Conservation (phyloP, 2,888 invertebrate species). For the Leptopterna dolabrata region DNA sequence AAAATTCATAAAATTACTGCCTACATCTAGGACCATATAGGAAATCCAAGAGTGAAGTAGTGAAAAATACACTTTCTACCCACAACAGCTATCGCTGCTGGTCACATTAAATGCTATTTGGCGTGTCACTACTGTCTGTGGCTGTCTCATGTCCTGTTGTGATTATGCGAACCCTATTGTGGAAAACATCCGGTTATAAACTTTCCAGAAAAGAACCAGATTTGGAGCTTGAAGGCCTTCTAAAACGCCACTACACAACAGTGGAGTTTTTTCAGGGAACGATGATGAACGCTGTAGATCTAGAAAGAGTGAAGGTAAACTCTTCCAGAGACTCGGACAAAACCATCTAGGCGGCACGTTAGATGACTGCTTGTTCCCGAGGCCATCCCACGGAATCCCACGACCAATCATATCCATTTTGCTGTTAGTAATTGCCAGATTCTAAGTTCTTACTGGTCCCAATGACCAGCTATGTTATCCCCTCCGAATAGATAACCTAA, state of each 20-base stretch:
- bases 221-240: conserved; percentile 99
- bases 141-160: background rate
- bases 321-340: background rate
- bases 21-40: no score
- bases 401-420: background rate
- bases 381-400: conserved; percentile 14
- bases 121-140: background rate
- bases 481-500: background rate
- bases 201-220: conserved; percentile 98
- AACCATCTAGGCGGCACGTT: conserved; percentile 53
- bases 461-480: no score
- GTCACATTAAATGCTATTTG: no score
- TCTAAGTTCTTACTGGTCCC: no score
- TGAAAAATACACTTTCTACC: no score
- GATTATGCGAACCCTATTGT: background rate
- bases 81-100: no score
- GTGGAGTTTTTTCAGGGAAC: conserved; percentile 99
- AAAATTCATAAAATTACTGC: no score
- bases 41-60: no score
- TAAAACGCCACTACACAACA: conserved; percentile 99
- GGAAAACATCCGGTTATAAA: conserved; percentile 45
- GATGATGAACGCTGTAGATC: conserved; percentile 99
- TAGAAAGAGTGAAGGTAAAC: conserved; percentile 98
- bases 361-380: conserved; percentile 43
- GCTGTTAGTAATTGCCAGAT: background rate